Evolutionary conservation across 2,888 invertebrate genomes (phyloP).

Genomic region (Clepsis dumicolana): DNA sequence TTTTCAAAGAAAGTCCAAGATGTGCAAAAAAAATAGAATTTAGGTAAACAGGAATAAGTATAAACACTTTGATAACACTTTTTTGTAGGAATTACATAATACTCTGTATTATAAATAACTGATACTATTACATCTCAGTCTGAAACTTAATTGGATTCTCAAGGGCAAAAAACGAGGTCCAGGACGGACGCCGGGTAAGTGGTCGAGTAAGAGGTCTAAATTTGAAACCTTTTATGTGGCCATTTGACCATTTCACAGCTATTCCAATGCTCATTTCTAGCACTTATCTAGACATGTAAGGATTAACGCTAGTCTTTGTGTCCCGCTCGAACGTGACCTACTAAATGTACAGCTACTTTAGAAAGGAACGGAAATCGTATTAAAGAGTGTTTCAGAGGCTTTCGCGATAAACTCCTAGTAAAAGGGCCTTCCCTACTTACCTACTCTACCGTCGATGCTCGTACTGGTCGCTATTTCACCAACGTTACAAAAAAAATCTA

Average conservation of each 20-base stretch:
- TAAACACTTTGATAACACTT: too few species aligned
- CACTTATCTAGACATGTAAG: conserved; percentile 24
- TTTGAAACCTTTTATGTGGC: conserved; percentile 9
- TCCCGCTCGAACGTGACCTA: conserved; percentile 35
- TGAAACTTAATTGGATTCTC: not conserved
- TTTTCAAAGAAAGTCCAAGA: too few species aligned
- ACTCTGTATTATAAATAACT: too few species aligned
- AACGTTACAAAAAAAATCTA: too few species aligned
- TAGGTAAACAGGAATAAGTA: too few species aligned
- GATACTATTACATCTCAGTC: not conserved
- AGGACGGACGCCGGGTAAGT: not conserved
- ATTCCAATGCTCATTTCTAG: conserved; percentile 11
- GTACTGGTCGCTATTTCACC: too few species aligned
- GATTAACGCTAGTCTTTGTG: conserved; percentile 31
- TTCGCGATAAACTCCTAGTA: conserved; percentile 39
- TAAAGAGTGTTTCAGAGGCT: conserved; percentile 38
- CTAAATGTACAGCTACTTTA: conserved; percentile 39
- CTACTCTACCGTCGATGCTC: conserved; percentile 30
- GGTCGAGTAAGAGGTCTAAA: not conserved
- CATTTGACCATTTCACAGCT: conserved; percentile 13
- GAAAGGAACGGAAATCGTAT: conserved; percentile 34
- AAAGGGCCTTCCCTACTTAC: conserved; percentile 37
- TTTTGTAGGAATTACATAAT: too few species aligned
- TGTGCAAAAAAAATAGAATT: too few species aligned
- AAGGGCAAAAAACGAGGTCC: too few species aligned